A percentile compares a stretch with the other conserved stretches of the same genome.
Evolutionary conservation across 2,888 invertebrate genomes (phyloP).

Genomic region (Crioceris asparagi): DNA sequence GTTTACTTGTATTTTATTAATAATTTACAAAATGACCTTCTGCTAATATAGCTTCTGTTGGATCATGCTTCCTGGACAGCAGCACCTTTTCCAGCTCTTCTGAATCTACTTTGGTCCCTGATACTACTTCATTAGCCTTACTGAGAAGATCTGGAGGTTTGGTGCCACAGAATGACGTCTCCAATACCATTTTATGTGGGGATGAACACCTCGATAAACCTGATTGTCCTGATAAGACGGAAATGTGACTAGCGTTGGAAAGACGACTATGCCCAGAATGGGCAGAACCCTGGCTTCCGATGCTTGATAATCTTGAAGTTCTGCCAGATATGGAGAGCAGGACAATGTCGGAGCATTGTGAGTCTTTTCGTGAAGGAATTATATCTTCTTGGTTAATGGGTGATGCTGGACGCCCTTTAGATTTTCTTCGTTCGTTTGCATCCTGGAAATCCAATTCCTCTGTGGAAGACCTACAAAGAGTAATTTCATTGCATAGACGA

Average conservation of each 20-base stretch:
- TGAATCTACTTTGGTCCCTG: conserved; percentile 32
- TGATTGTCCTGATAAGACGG: conserved; percentile 46
- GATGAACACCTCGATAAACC: conserved; percentile 63
- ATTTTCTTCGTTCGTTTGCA: conserved; percentile 34
- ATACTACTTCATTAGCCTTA: conserved; percentile 19
- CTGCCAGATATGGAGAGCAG: conserved; percentile 66
- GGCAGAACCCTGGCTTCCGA: conserved; percentile 61
- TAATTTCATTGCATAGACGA: not conserved
- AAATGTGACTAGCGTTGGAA: conserved; percentile 46
- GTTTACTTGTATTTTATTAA: not conserved
- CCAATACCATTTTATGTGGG: conserved; percentile 82
- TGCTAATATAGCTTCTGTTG: conserved; percentile 52
- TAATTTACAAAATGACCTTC: conserved; percentile 44
- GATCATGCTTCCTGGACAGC: conserved; percentile 51
- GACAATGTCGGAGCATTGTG: conserved; percentile 60
- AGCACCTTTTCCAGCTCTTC: conserved; percentile 47
- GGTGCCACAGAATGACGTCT: conserved; percentile 84
- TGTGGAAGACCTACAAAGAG: conserved; percentile 51
- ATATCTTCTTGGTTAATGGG: conserved; percentile 27
- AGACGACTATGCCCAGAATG: conserved; percentile 36
- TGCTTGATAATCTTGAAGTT: conserved; percentile 71
- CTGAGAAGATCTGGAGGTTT: conserved; percentile 44
- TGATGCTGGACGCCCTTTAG: conserved; percentile 32
- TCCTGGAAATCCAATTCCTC: conserved; percentile 81
- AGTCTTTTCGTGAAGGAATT: conserved; percentile 39